Evolutionary conservation across 2,113 vertebrate species (phyloP).

Genomic region (Bubalus kerabau): DNA sequence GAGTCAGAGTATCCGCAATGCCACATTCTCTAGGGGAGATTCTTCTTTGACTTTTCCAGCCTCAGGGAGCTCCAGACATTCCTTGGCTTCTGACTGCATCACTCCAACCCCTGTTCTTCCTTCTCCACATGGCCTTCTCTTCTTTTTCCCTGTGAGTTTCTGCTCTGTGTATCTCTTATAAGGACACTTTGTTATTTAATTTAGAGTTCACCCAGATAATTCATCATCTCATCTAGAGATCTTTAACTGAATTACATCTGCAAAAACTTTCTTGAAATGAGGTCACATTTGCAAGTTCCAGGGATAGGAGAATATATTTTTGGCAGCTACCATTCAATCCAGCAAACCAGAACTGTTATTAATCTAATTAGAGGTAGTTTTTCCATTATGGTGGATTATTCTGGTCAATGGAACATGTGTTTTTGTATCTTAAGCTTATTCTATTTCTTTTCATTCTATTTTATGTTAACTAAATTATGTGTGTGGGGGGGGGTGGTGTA

Average conservation of each 20-base stretch:
- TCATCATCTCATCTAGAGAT: neutral
- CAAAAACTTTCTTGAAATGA: neutral
- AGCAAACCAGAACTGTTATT: neutral
- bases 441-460: neutral
- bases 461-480: neutral
- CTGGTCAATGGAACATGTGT: neutral
- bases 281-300: neutral
- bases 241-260: neutral
- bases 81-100: neutral
- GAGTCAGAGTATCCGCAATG: neutral
- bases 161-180: neutral
- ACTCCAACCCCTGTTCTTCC: neutral
- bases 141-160: neutral
- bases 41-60: neutral
- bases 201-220: neutral
- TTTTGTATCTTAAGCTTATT: neutral
- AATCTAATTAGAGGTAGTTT: neutral
- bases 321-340: neutral
- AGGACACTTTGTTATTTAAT: neutral
- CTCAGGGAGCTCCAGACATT: neutral
- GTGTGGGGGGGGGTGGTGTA: fast-evolving
- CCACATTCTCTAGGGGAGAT: neutral
- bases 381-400: neutral
- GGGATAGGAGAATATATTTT: neutral
- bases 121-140: neutral